Conservation (phyloP, 2,113 vertebrate species). For the Bubo scandiacus region DNA sequence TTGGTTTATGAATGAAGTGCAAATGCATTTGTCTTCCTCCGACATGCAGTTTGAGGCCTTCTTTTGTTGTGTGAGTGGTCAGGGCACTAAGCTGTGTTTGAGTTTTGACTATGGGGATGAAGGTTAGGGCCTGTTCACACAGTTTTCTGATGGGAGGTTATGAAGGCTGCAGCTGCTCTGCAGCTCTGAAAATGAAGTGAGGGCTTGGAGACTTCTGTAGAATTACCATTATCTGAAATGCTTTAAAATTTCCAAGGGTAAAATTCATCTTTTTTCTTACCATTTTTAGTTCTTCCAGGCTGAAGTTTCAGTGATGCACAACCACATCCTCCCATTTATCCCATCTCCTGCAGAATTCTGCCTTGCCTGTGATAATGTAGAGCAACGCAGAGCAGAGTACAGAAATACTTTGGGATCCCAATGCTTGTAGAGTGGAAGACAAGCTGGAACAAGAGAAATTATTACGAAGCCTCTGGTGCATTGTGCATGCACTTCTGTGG, state of each 20-base stretch:
- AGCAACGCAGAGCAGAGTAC: neutral
- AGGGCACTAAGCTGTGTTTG: neutral
- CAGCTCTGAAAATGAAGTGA: neutral
- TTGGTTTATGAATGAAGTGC: neutral
- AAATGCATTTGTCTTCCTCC: neutral
- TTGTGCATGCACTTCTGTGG: neutral
- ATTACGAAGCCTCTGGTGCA: neutral
- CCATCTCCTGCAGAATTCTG: neutral
- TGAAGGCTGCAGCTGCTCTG: neutral
- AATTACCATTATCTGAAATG: neutral
- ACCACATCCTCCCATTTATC: neutral
- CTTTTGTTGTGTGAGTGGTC: neutral
- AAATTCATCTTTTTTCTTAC: neutral
- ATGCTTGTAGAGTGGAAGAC: neutral
- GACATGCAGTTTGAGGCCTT: neutral
- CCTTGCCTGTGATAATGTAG: neutral
- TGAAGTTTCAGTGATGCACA: neutral
- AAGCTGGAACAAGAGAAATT: neutral
- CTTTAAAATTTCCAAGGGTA: neutral
- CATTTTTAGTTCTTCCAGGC: neutral
- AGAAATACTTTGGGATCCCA: neutral
- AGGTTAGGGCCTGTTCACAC: neutral
- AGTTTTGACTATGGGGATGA: neutral
- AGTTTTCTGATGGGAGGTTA: neutral
- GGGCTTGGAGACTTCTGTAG: neutral